Evolutionary conservation across 2,797 vertebrate species (phyloP).

Genomic region (Cirrhinus molitorella): DNA sequence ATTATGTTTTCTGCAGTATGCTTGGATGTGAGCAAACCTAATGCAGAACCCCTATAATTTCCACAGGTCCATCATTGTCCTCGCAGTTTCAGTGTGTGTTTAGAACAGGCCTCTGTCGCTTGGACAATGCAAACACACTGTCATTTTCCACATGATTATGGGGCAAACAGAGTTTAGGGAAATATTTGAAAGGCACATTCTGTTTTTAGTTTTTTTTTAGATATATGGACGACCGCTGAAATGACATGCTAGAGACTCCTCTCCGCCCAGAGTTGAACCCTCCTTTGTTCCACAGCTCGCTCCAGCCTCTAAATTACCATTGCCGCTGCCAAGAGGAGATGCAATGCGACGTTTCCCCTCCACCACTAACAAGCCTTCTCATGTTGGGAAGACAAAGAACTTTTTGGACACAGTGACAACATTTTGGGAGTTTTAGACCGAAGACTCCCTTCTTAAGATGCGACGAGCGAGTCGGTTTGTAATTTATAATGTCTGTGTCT

Average conservation of each 20-base stretch:
- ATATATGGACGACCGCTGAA: constrained; percentile 71
- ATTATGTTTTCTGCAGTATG: background rate
- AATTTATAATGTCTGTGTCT: constrained; percentile 41
- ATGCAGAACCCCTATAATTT: constrained; percentile 67
- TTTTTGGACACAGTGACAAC: constrained; percentile 63
- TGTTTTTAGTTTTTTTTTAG: constrained; percentile 74
- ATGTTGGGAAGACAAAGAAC: constrained; percentile 63
- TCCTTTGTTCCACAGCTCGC: constrained; percentile 70
- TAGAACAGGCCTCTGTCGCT: constrained; percentile 69
- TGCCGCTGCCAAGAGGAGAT: constrained; percentile 65
- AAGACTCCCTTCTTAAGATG: constrained; percentile 22
- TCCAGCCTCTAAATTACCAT: constrained; percentile 65
- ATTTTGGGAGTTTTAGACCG: constrained; percentile 59
- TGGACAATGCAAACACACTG: constrained; percentile 75
- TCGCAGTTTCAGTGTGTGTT: constrained; percentile 61
- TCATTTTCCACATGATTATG: constrained; percentile 80
- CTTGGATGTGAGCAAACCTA: constrained; percentile 46
- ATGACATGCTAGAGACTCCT: constrained; percentile 65
- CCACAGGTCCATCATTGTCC: constrained; percentile 64
- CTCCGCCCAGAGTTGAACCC: constrained; percentile 57
- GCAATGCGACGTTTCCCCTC: constrained; percentile 63
- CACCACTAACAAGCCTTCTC: constrained; percentile 68
- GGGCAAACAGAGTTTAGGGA: constrained; percentile 77
- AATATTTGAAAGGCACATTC: constrained; percentile 76
- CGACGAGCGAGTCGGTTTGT: constrained; percentile 2